Base-by-base conservation (phyloP, 2,113 vertebrate species). In the Cyprinodon variegatus region DNA sequence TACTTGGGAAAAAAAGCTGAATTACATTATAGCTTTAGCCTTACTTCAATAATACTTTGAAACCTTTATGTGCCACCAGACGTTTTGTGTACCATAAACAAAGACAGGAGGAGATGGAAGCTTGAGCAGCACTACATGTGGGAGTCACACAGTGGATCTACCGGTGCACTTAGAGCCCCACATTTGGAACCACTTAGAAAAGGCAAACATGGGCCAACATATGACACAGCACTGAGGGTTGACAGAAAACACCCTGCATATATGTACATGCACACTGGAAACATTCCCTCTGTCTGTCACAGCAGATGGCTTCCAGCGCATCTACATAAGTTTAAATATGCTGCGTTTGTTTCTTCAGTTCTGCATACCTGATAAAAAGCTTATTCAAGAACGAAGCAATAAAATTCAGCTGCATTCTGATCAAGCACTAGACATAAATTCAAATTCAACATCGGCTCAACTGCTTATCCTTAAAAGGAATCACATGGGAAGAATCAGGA, bases 291-390 rank as follows among this genome's bases (percentile, higher is more conserved):
- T 92, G 87, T 90, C 82, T 81, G 65, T 66, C 77, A 78, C 70
- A 87, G 87, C 92, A 93, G 92, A 92, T 94, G 91, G 87, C 82
- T 94, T 91, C 93, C 85, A 94, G 92, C 86, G 78, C 78, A 86
- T 90, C 53, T 85, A 78, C 89, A 83, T 83, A 79, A 79, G 80
- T 83, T 65, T 69, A 72, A 40, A 79, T 79, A 20, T 79, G 20
- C 50, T 41, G 36, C 73, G 36, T 62, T 77, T 41, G 36, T 61
- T 70, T 78, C 78, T 82, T 75, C 80, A 88, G 22, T 66, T 17
- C 15, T 41, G 38, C 8, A 40, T 20, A 64, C 38, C 62, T 66
- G 12, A n/a, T n/a, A 22, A 14, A 15, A 43, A 65, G 13, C 12
- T 22, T n/a, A 17, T 61, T 37, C 40, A 41, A 20, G 11, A 65